Conservation (phyloP, 53 echinoderm and acorn worm genomes). For the Echinometra lucunter region DNA sequence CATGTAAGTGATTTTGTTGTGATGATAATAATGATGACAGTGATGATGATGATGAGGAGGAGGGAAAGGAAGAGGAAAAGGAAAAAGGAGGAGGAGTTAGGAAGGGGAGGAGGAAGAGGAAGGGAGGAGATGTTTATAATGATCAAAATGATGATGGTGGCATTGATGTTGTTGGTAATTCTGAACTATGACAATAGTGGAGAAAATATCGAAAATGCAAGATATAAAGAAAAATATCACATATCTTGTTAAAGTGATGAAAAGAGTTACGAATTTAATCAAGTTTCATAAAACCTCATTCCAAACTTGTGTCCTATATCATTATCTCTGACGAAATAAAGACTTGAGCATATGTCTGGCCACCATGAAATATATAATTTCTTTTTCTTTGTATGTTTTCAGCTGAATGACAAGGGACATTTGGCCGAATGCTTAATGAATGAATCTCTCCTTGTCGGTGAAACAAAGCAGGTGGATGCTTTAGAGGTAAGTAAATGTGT, state of each 20-base stretch:
- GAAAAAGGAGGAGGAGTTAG: background rate
- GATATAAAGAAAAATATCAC: no score
- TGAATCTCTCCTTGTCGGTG: slow-evolving; percentile 81
- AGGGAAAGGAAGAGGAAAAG: background rate
- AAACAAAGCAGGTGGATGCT: slow-evolving; percentile 71
- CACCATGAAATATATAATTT: background rate
- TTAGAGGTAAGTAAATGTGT: slow-evolving; percentile 68
- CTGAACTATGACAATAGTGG: background rate
- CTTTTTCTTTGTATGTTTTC: background rate
- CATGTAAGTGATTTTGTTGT: background rate
- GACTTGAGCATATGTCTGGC: no score
- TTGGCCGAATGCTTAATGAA: slow-evolving; percentile 86
- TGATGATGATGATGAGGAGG: background rate
- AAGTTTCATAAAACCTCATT: no score
- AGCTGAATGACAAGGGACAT: slow-evolving; percentile 85
- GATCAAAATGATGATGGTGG: background rate
- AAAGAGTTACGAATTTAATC: no score
- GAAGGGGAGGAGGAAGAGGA: no score
- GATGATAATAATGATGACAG: background rate
- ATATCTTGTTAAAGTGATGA: no score
- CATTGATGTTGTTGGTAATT: background rate
- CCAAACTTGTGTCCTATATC: no score
- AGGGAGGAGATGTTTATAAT: no score
- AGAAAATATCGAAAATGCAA: no score
- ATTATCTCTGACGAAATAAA: no score